phyloP scores from a whole-genome alignment of 2,797 vertebrate genomes.

The Megaceryle alcyon region DNA sequence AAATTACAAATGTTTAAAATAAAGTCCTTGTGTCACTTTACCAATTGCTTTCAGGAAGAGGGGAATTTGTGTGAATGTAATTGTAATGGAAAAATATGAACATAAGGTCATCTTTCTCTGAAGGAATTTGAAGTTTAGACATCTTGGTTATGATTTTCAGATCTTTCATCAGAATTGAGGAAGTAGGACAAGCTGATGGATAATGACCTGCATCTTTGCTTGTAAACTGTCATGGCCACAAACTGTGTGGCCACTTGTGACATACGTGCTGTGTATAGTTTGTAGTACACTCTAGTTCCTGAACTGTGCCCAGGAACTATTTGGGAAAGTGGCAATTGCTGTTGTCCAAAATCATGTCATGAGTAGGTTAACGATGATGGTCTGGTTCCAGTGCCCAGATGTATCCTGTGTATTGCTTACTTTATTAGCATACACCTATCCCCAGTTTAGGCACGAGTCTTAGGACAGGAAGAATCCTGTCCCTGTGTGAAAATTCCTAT shows the following conservation, averaged over 20 bases:
- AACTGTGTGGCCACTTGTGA: fast-evolving
- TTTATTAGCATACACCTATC: neutral
- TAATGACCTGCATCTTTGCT: neutral
- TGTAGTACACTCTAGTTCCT: neutral
- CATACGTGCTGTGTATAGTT: neutral
- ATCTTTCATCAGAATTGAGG: neutral
- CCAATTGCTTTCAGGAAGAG: neutral
- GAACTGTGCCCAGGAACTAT: neutral
- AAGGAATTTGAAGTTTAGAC: neutral
- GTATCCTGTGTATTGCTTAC: neutral
- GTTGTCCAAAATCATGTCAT: neutral
- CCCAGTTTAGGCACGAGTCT: neutral
- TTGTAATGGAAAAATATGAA: neutral
- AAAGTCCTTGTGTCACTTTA: neutral
- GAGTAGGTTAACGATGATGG: neutral
- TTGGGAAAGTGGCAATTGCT: neutral
- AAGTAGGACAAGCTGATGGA: neutral
- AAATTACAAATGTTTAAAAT: neutral
- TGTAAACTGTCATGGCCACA: neutral
- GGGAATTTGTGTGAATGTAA: neutral
- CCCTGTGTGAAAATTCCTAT: neutral
- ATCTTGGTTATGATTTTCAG: neutral
- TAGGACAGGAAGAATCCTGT: neutral
- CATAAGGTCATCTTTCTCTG: neutral
- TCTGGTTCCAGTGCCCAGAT: neutral